Evolutionary conservation across 1,140 invertebrate species (phyloP).

Genomic region (Nasonia longicornis): DNA sequence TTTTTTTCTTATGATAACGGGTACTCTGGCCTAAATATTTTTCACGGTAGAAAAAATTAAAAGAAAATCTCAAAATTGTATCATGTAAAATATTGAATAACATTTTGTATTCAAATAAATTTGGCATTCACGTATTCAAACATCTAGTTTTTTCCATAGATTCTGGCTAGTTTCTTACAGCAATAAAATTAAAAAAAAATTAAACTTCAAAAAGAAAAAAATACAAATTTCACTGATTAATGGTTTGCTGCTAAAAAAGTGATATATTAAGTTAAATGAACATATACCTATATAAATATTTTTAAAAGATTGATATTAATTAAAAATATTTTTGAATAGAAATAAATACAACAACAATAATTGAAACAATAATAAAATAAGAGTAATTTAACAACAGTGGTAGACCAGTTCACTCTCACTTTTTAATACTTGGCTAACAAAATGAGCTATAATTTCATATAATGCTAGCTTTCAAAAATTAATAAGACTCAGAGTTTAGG

Average conservation of each 20-base stretch:
- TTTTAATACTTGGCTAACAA: neutral
- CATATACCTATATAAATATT: neutral
- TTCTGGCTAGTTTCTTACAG: no score
- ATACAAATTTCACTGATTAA: neutral
- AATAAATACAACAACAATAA: neutral
- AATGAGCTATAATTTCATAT: neutral
- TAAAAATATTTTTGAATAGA: neutral
- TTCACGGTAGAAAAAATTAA: neutral
- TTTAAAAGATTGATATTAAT: neutral
- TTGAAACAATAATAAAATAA: no score
- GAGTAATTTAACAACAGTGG: neutral
- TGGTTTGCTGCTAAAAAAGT: neutral
- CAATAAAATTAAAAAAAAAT: neutral
- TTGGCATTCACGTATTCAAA: neutral
- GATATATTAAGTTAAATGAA: neutral
- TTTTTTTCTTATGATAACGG: no score
- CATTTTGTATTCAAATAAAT: neutral
- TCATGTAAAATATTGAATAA: neutral
- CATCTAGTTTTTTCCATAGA: no score
- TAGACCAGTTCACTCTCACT: neutral
- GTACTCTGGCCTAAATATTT: neutral
- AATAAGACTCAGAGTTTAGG: neutral
- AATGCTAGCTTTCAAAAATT: slow-evolving; percentile 45
- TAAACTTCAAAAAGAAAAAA: neutral
- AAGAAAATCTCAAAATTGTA: neutral